Evolutionary conservation across 2,113 vertebrate species (phyloP).

Genomic region (Cynoglossus semilaevis): DNA sequence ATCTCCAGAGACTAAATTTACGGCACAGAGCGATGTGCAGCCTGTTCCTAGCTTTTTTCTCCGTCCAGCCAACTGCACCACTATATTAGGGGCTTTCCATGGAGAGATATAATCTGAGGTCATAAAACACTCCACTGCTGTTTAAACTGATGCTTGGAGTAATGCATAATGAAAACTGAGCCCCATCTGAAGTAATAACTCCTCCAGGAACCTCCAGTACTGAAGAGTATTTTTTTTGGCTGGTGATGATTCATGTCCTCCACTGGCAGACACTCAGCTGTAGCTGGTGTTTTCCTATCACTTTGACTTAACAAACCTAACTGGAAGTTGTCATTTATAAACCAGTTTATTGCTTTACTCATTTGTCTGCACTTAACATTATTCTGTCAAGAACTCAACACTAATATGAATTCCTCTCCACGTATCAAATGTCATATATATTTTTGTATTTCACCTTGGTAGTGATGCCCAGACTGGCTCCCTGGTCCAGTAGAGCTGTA

Average conservation of each 20-base stretch:
- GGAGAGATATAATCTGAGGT: neutral
- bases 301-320: neutral
- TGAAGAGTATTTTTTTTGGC: neutral
- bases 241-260: neutral
- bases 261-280: neutral
- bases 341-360: neutral
- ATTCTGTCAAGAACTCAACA: neutral
- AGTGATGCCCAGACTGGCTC: slow-evolving; percentile 86
- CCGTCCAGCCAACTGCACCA: neutral
- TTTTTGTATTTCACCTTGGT: slow-evolving; percentile 83
- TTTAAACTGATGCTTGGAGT: slow-evolving; percentile 12
- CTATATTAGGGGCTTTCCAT: slow-evolving; percentile 19
- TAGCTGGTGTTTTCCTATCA: neutral
- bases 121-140: neutral
- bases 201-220: neutral
- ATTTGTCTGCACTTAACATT: neutral
- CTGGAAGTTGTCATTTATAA: neutral
- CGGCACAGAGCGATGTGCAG: neutral
- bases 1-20: no score
- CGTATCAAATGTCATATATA: neutral
- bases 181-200: neutral
- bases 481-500: slow-evolving; percentile 86
- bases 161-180: neutral
- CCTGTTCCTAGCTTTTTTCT: neutral
- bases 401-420: neutral